A percentile compares a stretch with the other conserved stretches of the same genome.
phyloP scores from a whole-genome alignment of 2,888 invertebrate species.

The Monoplex corrugatus region DNA sequence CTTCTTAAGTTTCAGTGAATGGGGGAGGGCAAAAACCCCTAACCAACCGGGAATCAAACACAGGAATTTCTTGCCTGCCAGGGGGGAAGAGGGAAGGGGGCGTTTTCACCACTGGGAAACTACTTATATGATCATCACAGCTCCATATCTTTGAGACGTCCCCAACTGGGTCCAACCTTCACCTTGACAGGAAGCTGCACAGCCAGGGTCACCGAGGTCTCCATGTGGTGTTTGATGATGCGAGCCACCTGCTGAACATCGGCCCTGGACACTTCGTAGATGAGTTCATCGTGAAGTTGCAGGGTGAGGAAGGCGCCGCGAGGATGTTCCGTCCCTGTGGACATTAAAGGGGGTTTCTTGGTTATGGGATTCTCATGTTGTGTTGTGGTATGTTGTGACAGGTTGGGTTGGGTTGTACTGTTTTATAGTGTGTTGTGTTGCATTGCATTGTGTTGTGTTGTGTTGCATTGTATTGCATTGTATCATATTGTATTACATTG shows the following conservation, averaged over 20 bases:
- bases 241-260: constrained; percentile 80
- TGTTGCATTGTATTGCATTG: not conserved
- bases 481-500: not conserved
- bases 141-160: constrained; percentile 67
- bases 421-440: too few relatives aligned
- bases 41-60: too few relatives aligned
- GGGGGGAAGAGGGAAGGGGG: too few relatives aligned
- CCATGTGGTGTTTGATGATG: constrained; percentile 90
- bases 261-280: constrained; percentile 91
- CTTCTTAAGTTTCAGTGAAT: too few relatives aligned
- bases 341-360: too few relatives aligned
- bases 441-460: too few relatives aligned
- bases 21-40: too few relatives aligned
- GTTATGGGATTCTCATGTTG: too few relatives aligned
- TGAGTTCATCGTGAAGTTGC: constrained; percentile 97
- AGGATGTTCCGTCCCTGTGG: constrained; percentile 47
- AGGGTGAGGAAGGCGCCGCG: constrained; percentile 87
- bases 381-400: too few relatives aligned
- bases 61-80: too few relatives aligned
- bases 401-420: too few relatives aligned
- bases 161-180: constrained; percentile 92
- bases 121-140: constrained; percentile 30
- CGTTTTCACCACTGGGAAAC: too few relatives aligned
- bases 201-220: constrained; percentile 87
- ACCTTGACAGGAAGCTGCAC: constrained; percentile 95